A percentile compares a stretch with the other conserved stretches of the same genome.
These are phyloP conservation scores for Sternarchorhynchus goeldii DNA, from an alignment of 2,797 vertebrate genomes.

Conservation along the genomic window DNA sequence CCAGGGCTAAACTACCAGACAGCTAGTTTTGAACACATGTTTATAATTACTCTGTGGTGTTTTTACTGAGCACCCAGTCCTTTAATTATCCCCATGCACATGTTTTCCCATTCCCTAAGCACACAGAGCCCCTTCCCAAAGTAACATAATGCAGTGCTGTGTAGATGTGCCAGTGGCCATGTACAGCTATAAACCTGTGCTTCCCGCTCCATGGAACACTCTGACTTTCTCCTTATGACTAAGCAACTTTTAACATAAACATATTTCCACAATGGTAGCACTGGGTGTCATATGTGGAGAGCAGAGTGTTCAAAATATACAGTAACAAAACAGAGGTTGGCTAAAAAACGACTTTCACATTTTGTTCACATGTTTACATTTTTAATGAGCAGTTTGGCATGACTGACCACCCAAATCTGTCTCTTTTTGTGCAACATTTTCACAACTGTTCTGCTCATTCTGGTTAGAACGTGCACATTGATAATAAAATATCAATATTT, in stretches of 20 bases:
- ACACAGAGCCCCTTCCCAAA: background rate
- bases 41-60: background rate
- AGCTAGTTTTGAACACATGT: background rate
- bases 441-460: background rate
- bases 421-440: slow-evolving; percentile 22
- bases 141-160: slow-evolving; percentile 28
- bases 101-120: background rate
- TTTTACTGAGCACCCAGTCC: slow-evolving; percentile 6
- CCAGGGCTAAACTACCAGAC: background rate
- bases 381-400: slow-evolving; percentile 26
- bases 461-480: background rate
- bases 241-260: slow-evolving; percentile 37
- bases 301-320: background rate
- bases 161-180: slow-evolving; percentile 22
- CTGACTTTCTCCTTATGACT: slow-evolving; percentile 45
- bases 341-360: slow-evolving; percentile 14
- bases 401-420: background rate
- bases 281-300: slow-evolving; percentile 2
- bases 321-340: background rate
- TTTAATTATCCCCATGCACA: slow-evolving; percentile 1
- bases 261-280: slow-evolving; percentile 18
- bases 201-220: slow-evolving; percentile 30
- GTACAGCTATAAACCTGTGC: slow-evolving; percentile 26
- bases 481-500: no score
- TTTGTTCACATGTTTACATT: slow-evolving; percentile 27